Evolutionary conservation across 2,113 vertebrate species (phyloP).

Genomic region (Chlorocebus sabaeus): DNA sequence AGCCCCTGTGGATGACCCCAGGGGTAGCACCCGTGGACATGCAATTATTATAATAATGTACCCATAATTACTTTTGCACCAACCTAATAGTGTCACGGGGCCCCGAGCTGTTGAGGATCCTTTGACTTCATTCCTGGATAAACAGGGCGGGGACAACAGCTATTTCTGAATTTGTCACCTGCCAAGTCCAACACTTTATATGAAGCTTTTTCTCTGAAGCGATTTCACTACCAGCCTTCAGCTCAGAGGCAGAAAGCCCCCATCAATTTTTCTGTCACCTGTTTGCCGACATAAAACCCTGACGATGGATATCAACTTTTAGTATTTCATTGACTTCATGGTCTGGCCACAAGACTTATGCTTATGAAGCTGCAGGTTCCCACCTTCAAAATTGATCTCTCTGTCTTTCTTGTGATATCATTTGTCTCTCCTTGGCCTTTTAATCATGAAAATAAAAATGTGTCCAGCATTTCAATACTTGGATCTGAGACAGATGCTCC

Average conservation of each 20-base stretch:
- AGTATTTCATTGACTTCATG: neutral
- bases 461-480: neutral
- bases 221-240: neutral
- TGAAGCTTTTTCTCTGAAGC: neutral
- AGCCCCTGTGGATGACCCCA: neutral
- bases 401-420: neutral
- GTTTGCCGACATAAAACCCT: neutral
- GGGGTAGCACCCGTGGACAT: fast-evolving
- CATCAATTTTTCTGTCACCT: neutral
- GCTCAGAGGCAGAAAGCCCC: neutral
- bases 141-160: fast-evolving
- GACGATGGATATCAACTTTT: neutral
- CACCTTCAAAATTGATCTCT: neutral
- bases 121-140: neutral
- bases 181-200: fast-evolving
- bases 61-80: no score
- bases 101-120: neutral
- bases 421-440: neutral
- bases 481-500: neutral
- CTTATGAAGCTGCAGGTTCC: fast-evolving
- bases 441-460: fast-evolving
- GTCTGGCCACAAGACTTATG: neutral
- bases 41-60: no score
- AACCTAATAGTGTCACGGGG: no score
- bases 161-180: no score